Evolutionary conservation across 2,113 vertebrate genomes (phyloP).

Genomic region (Actenoides lindsayi): DNA sequence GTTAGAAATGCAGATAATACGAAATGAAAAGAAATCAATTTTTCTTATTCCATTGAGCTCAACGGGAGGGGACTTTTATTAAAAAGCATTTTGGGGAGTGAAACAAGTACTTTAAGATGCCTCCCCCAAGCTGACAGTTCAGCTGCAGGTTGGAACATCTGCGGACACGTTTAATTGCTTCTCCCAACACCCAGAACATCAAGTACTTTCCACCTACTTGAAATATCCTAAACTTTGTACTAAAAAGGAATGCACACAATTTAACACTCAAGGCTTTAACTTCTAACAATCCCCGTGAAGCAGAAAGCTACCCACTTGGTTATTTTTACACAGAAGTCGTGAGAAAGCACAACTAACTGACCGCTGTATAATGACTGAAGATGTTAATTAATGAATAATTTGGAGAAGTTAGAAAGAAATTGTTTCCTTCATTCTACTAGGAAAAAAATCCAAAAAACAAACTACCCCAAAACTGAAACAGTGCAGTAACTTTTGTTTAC

Average conservation of each 20-base stretch:
- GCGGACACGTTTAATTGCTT: background rate
- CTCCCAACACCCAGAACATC: background rate
- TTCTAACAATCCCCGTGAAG: background rate
- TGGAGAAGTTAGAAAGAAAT: background rate
- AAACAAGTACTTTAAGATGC: background rate
- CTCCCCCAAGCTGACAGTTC: background rate
- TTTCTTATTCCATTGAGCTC: background rate
- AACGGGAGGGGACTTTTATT: background rate
- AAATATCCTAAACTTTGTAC: background rate
- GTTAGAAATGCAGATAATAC: background rate
- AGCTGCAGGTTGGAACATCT: conserved; percentile 37
- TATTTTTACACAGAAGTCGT: background rate
- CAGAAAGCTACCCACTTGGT: background rate
- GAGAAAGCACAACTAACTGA: background rate
- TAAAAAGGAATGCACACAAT: background rate
- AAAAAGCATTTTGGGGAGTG: background rate
- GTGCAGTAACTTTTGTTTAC: background rate
- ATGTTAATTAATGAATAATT: background rate
- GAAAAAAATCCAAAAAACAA: no score
- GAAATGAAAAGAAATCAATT: background rate
- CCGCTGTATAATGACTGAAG: background rate
- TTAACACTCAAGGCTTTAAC: background rate
- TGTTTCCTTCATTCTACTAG: background rate
- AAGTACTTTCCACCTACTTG: background rate
- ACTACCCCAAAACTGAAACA: background rate